Evolutionary conservation across 2,797 vertebrate genomes (phyloP).

Genomic region (Apogon talboti): DNA sequence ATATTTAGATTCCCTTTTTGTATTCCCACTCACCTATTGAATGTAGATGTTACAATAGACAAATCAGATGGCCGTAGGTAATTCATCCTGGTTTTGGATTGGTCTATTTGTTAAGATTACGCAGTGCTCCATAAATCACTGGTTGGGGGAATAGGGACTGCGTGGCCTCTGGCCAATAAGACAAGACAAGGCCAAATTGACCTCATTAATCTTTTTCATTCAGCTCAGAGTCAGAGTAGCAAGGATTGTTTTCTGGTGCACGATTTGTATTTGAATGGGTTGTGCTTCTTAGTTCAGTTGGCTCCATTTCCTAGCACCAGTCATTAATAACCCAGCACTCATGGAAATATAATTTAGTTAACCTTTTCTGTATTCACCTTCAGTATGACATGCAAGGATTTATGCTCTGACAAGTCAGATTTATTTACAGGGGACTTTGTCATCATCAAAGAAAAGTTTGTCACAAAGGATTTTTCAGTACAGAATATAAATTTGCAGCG

Average conservation of each 20-base stretch:
- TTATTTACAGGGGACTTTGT: not conserved
- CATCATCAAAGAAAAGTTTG: not conserved
- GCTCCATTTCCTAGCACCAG: slow-evolving; percentile 1
- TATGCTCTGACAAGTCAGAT: not conserved
- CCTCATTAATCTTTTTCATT: slow-evolving; percentile 67
- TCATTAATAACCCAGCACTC: slow-evolving; percentile 36
- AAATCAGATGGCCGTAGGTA: slow-evolving; percentile 24
- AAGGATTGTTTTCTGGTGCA: slow-evolving; percentile 41
- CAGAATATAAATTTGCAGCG: not conserved
- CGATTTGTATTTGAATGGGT: slow-evolving; percentile 37
- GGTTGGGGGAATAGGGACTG: slow-evolving; percentile 29
- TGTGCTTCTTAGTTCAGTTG: slow-evolving; percentile 24
- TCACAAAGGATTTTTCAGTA: not conserved
- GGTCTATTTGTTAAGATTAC: slow-evolving; percentile 65
- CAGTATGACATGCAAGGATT: not conserved
- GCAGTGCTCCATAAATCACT: slow-evolving; percentile 63
- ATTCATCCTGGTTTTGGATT: slow-evolving; percentile 53
- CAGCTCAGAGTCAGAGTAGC: slow-evolving; percentile 12
- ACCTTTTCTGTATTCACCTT: slow-evolving; percentile 22
- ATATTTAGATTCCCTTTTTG: slow-evolving; percentile 1
- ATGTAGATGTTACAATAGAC: slow-evolving; percentile 32
- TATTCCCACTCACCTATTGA: slow-evolving; percentile 11
- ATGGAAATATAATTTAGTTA: slow-evolving; percentile 6
- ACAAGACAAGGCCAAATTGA: slow-evolving; percentile 69
- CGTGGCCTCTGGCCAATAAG: slow-evolving; percentile 65